Base-by-base conservation (phyloP, 1,140 invertebrate genomes). In the Nasonia giraulti region DNA sequence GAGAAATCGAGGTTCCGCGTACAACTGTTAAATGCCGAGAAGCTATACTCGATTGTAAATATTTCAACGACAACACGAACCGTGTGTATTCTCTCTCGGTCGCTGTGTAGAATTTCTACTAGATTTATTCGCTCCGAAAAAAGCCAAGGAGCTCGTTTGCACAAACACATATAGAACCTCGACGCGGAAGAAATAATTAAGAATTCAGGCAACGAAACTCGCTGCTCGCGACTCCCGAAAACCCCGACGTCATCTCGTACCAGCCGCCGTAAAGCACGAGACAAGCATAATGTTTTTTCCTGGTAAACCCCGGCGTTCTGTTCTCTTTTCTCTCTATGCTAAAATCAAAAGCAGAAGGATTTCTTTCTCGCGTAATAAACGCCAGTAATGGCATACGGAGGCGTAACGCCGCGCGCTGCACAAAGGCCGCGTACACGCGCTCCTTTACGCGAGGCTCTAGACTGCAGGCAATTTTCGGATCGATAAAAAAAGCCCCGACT, bases 401-500 rank as follows among this genome's bases (percentile, higher is more conserved):
- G 20, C 40, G 0, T n/a, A n/a, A 62, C 17, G 50, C 17, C 50
- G 50, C 50, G 17, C 17, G 55, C 55, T 62, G 20, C 55, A 62
- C 55, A 62, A 62, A 62, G 55, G 55, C 55, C 47, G 47, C 12
- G 12, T n/a, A 17, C 20, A 62, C 55, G 7, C 55, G 55, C 55
- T 62, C 55, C 55, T 62, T 71, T 27, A 27, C 27, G 27, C 69
- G 69, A 33, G 23, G 27, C 73, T 75, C 6, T 75, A 75, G 74
- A 75, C 74, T 75, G 37, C 33, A 37, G 33, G 74, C 37, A 75
- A 75, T 75, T 75, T 75, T 8, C 47, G 20, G 33, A 75, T 75
- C 74, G 37, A 75, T 75, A 75, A 73, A 37, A 75, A 75, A n/a
- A n/a, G 74, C 37, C 23, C 69, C 27, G 27, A 62, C 55, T 62